phyloP scores from a whole-genome alignment of 2,113 vertebrate genomes.

The Podarcis muralis region DNA sequence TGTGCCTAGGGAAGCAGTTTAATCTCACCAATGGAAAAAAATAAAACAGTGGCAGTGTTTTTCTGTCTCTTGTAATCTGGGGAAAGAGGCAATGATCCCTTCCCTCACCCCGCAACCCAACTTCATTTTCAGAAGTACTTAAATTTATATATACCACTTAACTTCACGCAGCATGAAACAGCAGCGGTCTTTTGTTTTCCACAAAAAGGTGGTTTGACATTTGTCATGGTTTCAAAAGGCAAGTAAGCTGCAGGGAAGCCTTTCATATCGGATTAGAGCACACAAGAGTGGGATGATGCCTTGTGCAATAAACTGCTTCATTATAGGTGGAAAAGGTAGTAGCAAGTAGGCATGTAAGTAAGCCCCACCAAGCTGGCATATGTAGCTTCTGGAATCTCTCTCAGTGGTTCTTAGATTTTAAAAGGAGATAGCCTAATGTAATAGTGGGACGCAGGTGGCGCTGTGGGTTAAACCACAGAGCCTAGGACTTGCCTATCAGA shows the following conservation, averaged over 20 bases:
- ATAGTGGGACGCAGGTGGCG: too few relatives aligned
- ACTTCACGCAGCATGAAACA: slow-evolving; percentile 40
- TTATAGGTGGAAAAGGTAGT: neutral
- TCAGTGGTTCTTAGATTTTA: neutral
- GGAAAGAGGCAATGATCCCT: slow-evolving; percentile 12
- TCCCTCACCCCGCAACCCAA: slow-evolving; percentile 24
- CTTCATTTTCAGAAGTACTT: slow-evolving; percentile 57
- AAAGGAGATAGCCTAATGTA: too few relatives aligned
- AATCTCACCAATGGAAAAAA: slow-evolving; percentile 39
- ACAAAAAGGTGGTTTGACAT: slow-evolving; percentile 24
- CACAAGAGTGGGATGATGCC: too few relatives aligned
- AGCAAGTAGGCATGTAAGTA: neutral
- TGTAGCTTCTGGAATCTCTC: neutral
- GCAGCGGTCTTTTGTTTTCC: slow-evolving; percentile 58
- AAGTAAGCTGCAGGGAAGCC: neutral
- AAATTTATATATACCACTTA: slow-evolving; percentile 63
- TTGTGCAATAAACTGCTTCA: neutral
- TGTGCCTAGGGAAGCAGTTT: neutral
- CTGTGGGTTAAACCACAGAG: too few relatives aligned
- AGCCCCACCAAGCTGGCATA: too few relatives aligned
- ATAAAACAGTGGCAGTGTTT: slow-evolving; percentile 22
- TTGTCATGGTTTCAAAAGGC: neutral
- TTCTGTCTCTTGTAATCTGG: slow-evolving; percentile 2
- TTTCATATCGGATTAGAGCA: neutral
- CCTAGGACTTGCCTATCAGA: too few relatives aligned